Evolutionary conservation across 2,888 invertebrate species (phyloP), one percentile per base, ranked within the genome.

Genomic region (Dorcus hopei): DNA sequence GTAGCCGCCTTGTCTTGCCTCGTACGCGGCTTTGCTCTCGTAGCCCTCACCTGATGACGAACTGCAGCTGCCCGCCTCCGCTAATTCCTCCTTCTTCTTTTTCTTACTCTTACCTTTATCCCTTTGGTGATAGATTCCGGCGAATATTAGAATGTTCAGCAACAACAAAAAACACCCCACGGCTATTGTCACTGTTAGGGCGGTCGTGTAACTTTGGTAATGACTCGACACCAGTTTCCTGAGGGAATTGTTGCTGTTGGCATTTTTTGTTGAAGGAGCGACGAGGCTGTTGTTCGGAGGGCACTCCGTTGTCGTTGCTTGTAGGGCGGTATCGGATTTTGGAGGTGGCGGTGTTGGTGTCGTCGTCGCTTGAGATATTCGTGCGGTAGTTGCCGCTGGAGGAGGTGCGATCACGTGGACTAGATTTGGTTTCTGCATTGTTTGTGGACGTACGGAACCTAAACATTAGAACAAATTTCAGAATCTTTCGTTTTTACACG

Each of bases 161-260:
- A 93, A 81, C 7, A 93, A 80, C 6, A 93, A 82, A 66, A 93
- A 91, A 70, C 92, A 91, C 1, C 92, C 93, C 7, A 93, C 91
- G 1, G 90, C 91, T 62, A 93, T 91, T 0, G 94, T 94, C 33
- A 94, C 91, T 6, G 93, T 90, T 14, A 95, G 80, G 0, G 94
- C 94, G 0, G 93, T 93, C 5, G 93, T 92, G 76, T 94, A 93
- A 59, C 91, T 93, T 74, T 93, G 93, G 72, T 92, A 92, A 71
- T 93, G 92, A 59, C 88, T 90, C 9, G 87, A 87, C 6, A 91
- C 80, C 49, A 91, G 87, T 40, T 90, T 85, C 48, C 91, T 79
- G 3, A 92, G 81, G 61, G 90, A 88, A 71, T 86, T 83, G 64
- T 88, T 89, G 54, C 87, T 87, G 5, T 84, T 84, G 81, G 40